A percentile compares a stretch with the other conserved stretches of the same genome.
Conservation (phyloP, 1,140 invertebrate genomes). For the Papilio helenus region DNA sequence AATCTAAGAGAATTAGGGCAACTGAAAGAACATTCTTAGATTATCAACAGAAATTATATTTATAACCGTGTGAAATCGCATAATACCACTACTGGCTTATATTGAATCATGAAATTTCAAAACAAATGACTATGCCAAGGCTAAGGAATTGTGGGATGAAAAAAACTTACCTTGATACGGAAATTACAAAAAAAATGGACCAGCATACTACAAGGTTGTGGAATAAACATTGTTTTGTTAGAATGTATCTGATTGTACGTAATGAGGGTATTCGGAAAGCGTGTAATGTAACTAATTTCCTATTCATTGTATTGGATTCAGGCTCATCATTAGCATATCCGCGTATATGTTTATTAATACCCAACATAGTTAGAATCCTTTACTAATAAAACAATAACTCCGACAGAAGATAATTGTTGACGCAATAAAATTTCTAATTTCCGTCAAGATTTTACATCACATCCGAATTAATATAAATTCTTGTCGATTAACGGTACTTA, state of each 20-base stretch:
- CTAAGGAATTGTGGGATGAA: neutral
- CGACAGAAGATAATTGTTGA: too few relatives aligned
- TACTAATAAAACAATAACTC: neutral
- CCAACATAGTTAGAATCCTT: neutral
- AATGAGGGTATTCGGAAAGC: slow-evolving; percentile 35
- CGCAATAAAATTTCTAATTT: neutral
- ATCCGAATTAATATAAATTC: neutral
- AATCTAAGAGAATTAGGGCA: neutral
- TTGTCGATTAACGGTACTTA: neutral
- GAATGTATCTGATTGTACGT: slow-evolving; percentile 34
- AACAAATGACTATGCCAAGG: neutral
- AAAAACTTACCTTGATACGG: slow-evolving; percentile 4
- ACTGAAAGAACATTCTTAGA: neutral
- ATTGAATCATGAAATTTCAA: neutral
- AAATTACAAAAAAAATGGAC: slow-evolving; percentile 1
- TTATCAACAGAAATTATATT: neutral
- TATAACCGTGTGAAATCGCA: neutral
- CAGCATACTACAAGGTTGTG: slow-evolving; percentile 31
- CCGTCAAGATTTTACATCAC: neutral
- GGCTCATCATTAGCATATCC: slow-evolving; percentile 33
- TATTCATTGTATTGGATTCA: slow-evolving; percentile 32
- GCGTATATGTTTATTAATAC: slow-evolving; percentile 6
- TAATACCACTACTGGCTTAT: neutral
- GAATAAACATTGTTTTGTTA: slow-evolving; percentile 19
- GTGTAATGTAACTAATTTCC: slow-evolving; percentile 39